Base-by-base conservation (phyloP, 2,888 invertebrate species). In the Julus scanicus region DNA sequence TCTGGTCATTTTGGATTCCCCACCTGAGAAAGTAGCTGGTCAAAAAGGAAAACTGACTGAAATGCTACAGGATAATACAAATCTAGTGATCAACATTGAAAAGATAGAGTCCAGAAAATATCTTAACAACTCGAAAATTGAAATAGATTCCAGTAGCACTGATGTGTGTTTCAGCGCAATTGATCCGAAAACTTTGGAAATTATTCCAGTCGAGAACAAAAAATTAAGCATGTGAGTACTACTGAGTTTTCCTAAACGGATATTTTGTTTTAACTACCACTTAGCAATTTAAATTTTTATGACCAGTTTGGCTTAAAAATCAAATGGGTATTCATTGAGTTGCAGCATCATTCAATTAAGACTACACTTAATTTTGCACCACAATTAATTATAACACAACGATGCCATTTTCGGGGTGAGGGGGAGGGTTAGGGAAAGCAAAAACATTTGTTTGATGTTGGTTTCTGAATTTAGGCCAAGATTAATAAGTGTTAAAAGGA, bases 141-240 rank as follows among this genome's bases (percentile, higher is more conserved):
- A 97, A 37, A 95, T 6, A 13, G 95, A 96, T 91, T 93, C 94
- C 0, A 94, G 94, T 8, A 96, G 96, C 9, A 96, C 97, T 0
- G 97, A 97, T 91, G 94, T 97, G 8, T 97, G 97, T 96, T 95
- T 98, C 92, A 97, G 97, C 91, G 94, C 96, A 0, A 93, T 97
- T 2, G 96, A 97, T 92, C 97, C 97, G 0, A 94, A 93, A 88
- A 95, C 95, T 0, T 97, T 96, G 89, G 93, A 93, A 87, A 96
- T 97, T 90, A 92, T 97, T 71, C 93, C 94, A 0, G 94, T 96
- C 86, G 96, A 97, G 90, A 95, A 95, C 89, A 93, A 94, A 0
- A 92, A 94, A 57, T 94, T 97, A 44, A 94, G 95, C 90, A 95
- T 94, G 94, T 96, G 17, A 87, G 57, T 37, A 48, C 85, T n/a